Base-by-base conservation (phyloP, 2,113 vertebrate species). In the Antigone vipio region DNA sequence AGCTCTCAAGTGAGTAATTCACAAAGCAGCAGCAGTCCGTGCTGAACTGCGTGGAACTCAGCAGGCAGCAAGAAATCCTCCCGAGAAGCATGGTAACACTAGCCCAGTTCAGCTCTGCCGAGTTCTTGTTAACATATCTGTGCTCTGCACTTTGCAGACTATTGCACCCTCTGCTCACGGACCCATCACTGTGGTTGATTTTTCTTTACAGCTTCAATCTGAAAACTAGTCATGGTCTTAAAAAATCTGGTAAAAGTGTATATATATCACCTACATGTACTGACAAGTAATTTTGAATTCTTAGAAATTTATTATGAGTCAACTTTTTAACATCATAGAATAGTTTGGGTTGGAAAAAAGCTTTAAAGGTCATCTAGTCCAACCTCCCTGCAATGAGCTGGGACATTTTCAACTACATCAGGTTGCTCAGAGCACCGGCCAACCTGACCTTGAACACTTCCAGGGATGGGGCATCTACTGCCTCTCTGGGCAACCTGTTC, bases 1-100 rank as follows among this genome's bases (percentile, higher is more conserved):
- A n/a, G 27, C 26, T 91, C 38, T 58, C 1, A 1, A 26, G 32
- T 0, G 0, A 56, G 35, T 8, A 27, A 9, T 29, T 34, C 34
- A 27, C 11, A 35, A 34, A 16, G 40, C 0, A 0, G 52, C n/a
- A 90, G n/a, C 17, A 30, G 19, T 13, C 55, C 16, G 50, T 11
- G n/a, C 45, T 77, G 47, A 38, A 27, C n/a, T 1, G 0, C 1
- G 0, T 15, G 47, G 44, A 63, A 34, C 29, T 40, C 50, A 10
- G 42, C 40, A 71, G 73, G 38, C 21, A 42, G 17, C 0, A 0
- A 50, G 40, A 42, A 71, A 34, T 2, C 8, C 24, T 42, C 29
- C 17, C 3, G 4, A 56, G 32, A 30, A 40, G 19, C 17, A 26
- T 47, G 38, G 52, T 16, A 23, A 15, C 27, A 30, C 3, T 3